Evolutionary conservation across 2,113 vertebrate genomes (phyloP).

Genomic region (Sclerurus mexicanus): DNA sequence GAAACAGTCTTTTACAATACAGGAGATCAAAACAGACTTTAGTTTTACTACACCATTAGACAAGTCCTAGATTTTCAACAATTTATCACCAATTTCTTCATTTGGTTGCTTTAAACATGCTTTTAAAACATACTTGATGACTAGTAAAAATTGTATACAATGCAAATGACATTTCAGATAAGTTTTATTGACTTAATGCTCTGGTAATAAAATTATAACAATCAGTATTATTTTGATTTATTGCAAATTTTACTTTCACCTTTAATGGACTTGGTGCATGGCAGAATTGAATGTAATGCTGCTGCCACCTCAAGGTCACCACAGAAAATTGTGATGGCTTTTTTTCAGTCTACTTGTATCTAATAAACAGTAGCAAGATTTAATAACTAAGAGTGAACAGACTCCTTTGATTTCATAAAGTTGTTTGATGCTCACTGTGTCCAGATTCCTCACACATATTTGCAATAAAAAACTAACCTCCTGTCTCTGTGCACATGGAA

Average conservation of each 20-base stretch:
- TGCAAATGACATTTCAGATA: constrained; percentile 75
- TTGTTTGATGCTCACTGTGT: background rate
- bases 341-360: background rate
- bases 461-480: background rate
- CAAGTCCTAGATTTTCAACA: constrained; percentile 47
- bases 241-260: constrained; percentile 66
- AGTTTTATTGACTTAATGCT: constrained; percentile 83
- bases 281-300: constrained; percentile 70
- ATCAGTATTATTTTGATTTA: constrained; percentile 80
- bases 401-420: background rate
- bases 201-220: constrained; percentile 81
- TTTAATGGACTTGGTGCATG: constrained; percentile 55
- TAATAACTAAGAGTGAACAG: background rate
- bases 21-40: constrained; percentile 52
- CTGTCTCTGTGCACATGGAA: background rate
- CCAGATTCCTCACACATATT: background rate
- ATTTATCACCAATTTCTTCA: constrained; percentile 68
- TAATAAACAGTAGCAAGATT: background rate
- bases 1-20: constrained; percentile 41
- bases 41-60: constrained; percentile 57
- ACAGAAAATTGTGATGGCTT: constrained; percentile 57
- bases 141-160: constrained; percentile 78
- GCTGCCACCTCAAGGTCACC: constrained; percentile 83
- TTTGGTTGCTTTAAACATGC: constrained; percentile 67
- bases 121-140: constrained; percentile 73